phyloP scores from a whole-genome alignment of 2,113 vertebrate species.

The Mustela lutreola region DNA sequence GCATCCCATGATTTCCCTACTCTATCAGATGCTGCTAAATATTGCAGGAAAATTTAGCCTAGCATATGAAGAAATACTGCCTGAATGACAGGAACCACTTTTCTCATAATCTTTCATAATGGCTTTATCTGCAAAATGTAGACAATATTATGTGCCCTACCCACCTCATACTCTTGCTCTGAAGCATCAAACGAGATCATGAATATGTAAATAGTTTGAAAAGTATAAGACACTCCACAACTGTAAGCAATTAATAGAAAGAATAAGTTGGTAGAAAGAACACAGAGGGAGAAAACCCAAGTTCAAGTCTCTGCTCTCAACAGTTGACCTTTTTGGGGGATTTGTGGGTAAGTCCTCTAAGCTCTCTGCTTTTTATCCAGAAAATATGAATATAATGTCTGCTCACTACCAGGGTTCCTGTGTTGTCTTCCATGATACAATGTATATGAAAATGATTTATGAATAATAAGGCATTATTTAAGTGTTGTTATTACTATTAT shows the following conservation, averaged over 20 bases:
- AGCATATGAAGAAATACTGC: slow-evolving; percentile 22
- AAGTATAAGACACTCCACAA: slow-evolving; percentile 26
- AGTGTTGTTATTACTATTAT: neutral
- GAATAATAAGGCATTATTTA: slow-evolving; percentile 9
- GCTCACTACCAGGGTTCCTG: neutral
- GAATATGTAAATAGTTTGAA: slow-evolving; percentile 57
- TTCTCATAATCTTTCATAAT: slow-evolving; percentile 70
- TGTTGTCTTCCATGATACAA: neutral
- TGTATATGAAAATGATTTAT: neutral
- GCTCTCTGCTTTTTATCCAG: neutral
- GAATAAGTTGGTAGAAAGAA: neutral
- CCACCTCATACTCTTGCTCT: neutral
- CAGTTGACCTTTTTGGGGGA: neutral
- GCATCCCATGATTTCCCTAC: neutral
- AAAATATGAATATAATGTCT: neutral
- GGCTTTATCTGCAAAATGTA: slow-evolving; percentile 67
- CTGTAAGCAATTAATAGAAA: neutral
- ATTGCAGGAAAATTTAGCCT: slow-evolving; percentile 36
- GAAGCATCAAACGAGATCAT: slow-evolving; percentile 56
- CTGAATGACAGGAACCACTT: slow-evolving; percentile 67
- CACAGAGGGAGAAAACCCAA: neutral
- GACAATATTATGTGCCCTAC: slow-evolving; percentile 41
- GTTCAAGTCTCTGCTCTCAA: neutral
- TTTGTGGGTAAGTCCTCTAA: neutral
- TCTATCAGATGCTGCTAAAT: slow-evolving; percentile 46